Evolutionary conservation across 2,888 invertebrate species (phyloP), one percentile per base, ranked within the genome.

Genomic region (Drosophila stalkeri): DNA sequence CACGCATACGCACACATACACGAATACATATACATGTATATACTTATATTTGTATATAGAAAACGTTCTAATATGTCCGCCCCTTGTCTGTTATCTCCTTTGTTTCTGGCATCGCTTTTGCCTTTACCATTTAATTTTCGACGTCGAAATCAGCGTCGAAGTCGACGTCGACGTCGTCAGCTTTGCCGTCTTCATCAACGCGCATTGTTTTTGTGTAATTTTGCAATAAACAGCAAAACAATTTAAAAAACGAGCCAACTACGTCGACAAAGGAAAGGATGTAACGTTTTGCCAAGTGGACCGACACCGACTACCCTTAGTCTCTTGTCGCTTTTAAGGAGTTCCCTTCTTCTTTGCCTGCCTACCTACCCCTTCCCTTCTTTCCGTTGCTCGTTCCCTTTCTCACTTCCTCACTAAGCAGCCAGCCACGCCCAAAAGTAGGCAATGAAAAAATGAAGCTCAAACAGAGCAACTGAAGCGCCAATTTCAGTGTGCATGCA

Each of bases 171-270:
- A 44, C 67, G 81, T 82, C 82, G 76, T 82, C 86, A 83, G 75
- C 81, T 72, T 72, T 69, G 81, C 80, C 78, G 85, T 83, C 86
- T 90, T 88, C 88, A 88, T 86, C 90, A 89, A 74, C 81, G 71
- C 74, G 86, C 80, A 90, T 87, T 87, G 86, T 87, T 87, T 88
- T 87, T 87, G 90, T 87, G 90, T 87, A 87, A 87, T 87, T 87
- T 90, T 89, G 87, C 87, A 90, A 89, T 87, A 90, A 90, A 90
- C 90, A 86, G 87, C 87, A 90, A 90, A 87, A 90, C 86, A 90
- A 86, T 90, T 89, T 78, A 74, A 82, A 81, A 84, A 81, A 86
- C 73, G 71, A 80, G 66, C 57, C 69, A 57, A 51, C 52, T 62
- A 71, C 71, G 68, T 61, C 61, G 77, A 88, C 90, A 89, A 88